Conservation (phyloP, 2,888 invertebrate species). For the Lepidochitona cinerea region DNA sequence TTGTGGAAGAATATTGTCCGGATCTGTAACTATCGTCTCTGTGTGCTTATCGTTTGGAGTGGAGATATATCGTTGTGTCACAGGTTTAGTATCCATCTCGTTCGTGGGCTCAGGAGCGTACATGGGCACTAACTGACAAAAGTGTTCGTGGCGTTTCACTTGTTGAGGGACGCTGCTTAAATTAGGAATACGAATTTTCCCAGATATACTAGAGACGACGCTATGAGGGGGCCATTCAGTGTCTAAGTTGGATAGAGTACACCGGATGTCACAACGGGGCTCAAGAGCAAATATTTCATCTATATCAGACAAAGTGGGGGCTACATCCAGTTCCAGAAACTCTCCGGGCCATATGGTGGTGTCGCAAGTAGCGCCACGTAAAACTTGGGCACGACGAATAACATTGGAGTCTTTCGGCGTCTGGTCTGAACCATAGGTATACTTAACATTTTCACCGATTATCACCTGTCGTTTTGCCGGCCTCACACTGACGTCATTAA, state of each 20-base stretch:
- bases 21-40: no score
- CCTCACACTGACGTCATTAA: conserved; percentile 36
- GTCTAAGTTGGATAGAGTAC: not conserved
- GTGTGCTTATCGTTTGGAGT: no score
- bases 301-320: no score
- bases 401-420: no score
- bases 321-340: conserved; percentile 25
- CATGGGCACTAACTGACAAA: no score
- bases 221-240: conserved; percentile 19
- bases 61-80: no score
- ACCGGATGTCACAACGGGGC: not conserved
- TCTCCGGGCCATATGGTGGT: conserved; percentile 29
- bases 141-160: conserved; percentile 22
- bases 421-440: no score
- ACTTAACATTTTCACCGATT: no score
- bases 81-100: no score
- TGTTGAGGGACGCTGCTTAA: conserved; percentile 7
- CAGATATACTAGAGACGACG: conserved; percentile 18
- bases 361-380: conserved; percentile 11
- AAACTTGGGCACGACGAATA: no score
- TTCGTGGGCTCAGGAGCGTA: no score
- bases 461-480: conserved; percentile 29
- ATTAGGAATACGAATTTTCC: conserved; percentile 22
- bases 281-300: conserved; percentile 11
- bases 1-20: conserved; percentile 20